Conservation (phyloP, 2,797 vertebrate species). For the Typhlichthys subterraneus region DNA sequence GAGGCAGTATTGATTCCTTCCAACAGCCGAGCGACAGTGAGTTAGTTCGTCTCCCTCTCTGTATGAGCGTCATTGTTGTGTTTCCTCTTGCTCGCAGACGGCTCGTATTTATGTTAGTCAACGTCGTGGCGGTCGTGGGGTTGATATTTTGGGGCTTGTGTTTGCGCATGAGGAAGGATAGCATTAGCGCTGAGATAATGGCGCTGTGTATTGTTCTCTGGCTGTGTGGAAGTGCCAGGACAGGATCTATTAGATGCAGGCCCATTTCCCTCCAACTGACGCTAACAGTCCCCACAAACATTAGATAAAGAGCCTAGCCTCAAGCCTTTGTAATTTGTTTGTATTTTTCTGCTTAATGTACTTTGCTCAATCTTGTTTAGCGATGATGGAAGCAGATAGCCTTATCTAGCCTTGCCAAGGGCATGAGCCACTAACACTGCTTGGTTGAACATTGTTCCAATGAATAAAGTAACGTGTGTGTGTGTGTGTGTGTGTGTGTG, state of each 20-base stretch:
- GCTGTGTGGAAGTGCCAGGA: conserved; percentile 77
- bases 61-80: conserved; percentile 58
- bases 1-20: too few species aligned
- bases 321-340: conserved; percentile 85
- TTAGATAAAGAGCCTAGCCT: conserved; percentile 82
- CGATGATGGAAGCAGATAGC: conserved; percentile 83
- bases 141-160: conserved; percentile 69
- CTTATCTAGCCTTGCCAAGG: conserved; percentile 82
- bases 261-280: conserved; percentile 77
- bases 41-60: conserved; percentile 11
- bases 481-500: conserved; percentile 18
- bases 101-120: conserved; percentile 58
- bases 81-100: conserved; percentile 51
- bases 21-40: background rate
- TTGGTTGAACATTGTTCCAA: conserved; percentile 71
- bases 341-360: conserved; percentile 86
- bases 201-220: conserved; percentile 73
- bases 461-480: conserved; percentile 33
- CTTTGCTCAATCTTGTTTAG: conserved; percentile 85
- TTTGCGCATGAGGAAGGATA: conserved; percentile 75
- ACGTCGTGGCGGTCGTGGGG: conserved; percentile 42
- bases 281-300: conserved; percentile 76
- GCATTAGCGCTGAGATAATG: conserved; percentile 76
- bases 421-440: conserved; percentile 72
- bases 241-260: conserved; percentile 79